Base-by-base conservation (phyloP, 1,140 invertebrate genomes). In the Leguminivora glycinivorella region DNA sequence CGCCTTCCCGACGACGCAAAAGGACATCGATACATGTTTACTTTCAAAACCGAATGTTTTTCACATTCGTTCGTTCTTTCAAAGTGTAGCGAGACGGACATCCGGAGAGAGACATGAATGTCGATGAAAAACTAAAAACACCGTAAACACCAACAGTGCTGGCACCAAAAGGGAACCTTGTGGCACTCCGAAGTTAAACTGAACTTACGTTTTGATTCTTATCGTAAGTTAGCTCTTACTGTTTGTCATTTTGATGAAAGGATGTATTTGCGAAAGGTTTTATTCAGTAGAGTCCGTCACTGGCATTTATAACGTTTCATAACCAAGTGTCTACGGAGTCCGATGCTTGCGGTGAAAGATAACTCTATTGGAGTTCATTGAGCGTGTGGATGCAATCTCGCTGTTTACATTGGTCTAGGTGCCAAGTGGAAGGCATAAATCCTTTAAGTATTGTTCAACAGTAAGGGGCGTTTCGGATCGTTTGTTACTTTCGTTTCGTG, bases 291-390 rank as follows among this genome's bases (percentile, higher is more conserved):
- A 52, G 6, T 17, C 2, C 17, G 17, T 25, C 0, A 17, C 0
- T 31, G 58, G 26, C 58, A 12, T 17, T 63, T 63, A 34, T 22
- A 14, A 63, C 26, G 12, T 63, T 29, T 63, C 9, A n/a, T 22
- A 31, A 31, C 22, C 3, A 17, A 9, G 14, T 63, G 26, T 63
- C 58, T 63, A 29, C 47, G 0, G 17, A 22, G 58, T 63, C 58
- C 58, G 19, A 52, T 52, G 58, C 58, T 63, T 29, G 58, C 25
- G 58, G 58, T 63, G 58, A 63, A 52, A 52, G 47, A 63, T 63
- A 63, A 63, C 58, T 63, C 58, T 63, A 63, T 63, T 63, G 58
- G 58, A 63, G 58, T 63, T 63, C 58, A 63, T 63, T 63, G 58
- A 29, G 58, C 56, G 56, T 26, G 25, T 63, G 58, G 58, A 63